These are phyloP conservation scores for Stenchaetothrips biformis DNA, from an alignment of 2,888 invertebrate genomes.

Conservation along the genomic window DNA sequence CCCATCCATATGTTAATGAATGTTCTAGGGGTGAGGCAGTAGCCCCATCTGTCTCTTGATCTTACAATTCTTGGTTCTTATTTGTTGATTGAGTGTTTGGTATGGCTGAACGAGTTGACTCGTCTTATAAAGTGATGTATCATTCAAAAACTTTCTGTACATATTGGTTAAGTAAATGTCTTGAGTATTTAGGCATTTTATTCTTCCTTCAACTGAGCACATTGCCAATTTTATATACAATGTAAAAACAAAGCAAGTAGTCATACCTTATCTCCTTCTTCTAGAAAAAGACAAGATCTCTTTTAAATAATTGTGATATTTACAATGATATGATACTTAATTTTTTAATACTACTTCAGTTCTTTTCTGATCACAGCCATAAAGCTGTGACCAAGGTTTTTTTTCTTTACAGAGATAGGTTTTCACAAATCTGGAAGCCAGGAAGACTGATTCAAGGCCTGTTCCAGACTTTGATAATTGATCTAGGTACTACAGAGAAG, in stretches of 20 bases:
- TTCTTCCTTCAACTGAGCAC: not conserved
- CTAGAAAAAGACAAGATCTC: no score
- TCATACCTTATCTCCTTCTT: not conserved
- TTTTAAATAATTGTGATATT: not conserved
- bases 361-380: no score
- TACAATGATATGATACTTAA: slow-evolving; percentile 2
- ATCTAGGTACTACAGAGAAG: no score
- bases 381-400: no score
- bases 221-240: not conserved
- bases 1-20: no score
- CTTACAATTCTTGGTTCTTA: not conserved
- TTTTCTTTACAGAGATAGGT: no score
- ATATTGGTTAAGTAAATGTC: no score
- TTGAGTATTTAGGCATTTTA: not conserved
- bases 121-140: not conserved
- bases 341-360: not conserved
- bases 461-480: no score
- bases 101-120: not conserved
- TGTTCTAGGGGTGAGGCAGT: no score
- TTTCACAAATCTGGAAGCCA: no score
- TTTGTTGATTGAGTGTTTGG: not conserved
- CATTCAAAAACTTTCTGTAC: not conserved
- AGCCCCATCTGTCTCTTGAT: no score
- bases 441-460: no score
- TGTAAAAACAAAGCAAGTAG: not conserved